Conservation (phyloP, 2,113 vertebrate genomes). For the Dasyurus viverrinus region DNA sequence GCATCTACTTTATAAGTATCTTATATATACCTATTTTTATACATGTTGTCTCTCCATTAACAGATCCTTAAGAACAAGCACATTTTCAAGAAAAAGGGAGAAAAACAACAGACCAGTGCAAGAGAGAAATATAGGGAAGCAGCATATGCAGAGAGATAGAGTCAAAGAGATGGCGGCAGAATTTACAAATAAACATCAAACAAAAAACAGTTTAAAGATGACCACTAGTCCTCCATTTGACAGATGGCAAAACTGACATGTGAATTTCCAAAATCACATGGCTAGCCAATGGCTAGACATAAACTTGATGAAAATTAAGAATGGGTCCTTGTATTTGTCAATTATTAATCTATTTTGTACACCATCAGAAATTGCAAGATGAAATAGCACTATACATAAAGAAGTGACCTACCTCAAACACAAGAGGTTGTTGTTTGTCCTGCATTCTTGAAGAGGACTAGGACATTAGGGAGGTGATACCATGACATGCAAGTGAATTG, state of each 20-base stretch:
- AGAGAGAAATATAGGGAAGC: not conserved
- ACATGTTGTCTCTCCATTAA: not conserved
- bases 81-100: not conserved
- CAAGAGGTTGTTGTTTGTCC: too few relatives aligned
- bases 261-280: not conserved
- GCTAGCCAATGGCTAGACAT: not conserved
- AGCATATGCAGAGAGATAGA: not conserved
- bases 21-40: not conserved
- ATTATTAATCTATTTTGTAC: not conserved
- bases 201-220: too few relatives aligned
- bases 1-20: not conserved
- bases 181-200: not conserved
- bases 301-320: not conserved
- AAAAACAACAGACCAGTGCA: too few relatives aligned
- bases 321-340: not conserved
- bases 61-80: not conserved
- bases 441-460: too few relatives aligned
- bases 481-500: too few relatives aligned
- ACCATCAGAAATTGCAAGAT: not conserved
- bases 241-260: not conserved
- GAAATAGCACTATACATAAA: not conserved
- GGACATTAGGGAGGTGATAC: too few relatives aligned
- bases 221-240: not conserved
- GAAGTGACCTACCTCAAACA: not conserved
- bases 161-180: not conserved